Percentiles rank a stretch among this genome's conserved stretches.
Conservation (phyloP, 2,797 vertebrate species). For the Pristis pectinata region DNA sequence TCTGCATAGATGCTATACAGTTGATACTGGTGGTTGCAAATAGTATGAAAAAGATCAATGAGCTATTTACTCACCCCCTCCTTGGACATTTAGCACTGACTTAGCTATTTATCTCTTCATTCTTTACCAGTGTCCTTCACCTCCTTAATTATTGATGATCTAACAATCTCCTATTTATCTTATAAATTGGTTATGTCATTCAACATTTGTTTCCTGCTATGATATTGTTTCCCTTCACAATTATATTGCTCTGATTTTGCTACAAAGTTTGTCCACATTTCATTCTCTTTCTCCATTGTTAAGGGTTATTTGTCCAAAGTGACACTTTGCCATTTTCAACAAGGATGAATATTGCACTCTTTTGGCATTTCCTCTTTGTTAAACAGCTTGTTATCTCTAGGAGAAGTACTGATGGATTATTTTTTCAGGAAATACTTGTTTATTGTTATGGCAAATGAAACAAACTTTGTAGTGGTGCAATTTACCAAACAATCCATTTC, state of each 20-base stretch:
- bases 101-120: neutral
- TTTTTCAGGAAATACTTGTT: neutral
- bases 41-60: neutral
- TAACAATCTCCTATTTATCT: neutral
- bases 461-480: neutral
- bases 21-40: neutral
- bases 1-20: no score
- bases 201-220: neutral
- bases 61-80: neutral
- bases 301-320: neutral
- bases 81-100: neutral
- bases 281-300: neutral
- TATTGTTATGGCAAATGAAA: neutral
- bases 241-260: neutral
- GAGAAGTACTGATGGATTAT: neutral
- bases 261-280: neutral
- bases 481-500: neutral
- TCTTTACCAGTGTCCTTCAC: neutral
- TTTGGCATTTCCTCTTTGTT: neutral
- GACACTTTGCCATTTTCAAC: neutral
- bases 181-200: neutral
- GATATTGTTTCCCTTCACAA: neutral
- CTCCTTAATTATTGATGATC: neutral
- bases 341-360: neutral
- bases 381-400: neutral